phyloP scores from a whole-genome alignment of 53 echinoderm and acorn worm species.

The Antedon mediterranea region DNA sequence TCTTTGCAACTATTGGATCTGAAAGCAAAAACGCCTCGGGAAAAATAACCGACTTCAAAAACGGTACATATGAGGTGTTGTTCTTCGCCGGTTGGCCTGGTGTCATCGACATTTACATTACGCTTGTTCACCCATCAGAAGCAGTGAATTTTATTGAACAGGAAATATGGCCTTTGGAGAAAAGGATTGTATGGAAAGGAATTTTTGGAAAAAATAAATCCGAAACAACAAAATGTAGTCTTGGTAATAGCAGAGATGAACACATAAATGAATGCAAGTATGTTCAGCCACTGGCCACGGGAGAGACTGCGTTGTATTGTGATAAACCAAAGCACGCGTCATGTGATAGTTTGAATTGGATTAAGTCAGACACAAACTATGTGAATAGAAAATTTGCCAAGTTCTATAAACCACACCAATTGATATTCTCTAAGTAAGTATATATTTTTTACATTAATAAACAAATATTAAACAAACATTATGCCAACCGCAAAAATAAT shows the following conservation, averaged over 20 bases:
- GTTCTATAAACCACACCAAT: too few species aligned
- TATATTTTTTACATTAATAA: too few species aligned
- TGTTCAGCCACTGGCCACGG: slow-evolving; percentile 23
- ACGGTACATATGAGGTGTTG: too few species aligned
- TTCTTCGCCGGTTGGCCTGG: too few species aligned
- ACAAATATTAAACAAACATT: too few species aligned
- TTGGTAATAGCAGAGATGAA: slow-evolving; percentile 12
- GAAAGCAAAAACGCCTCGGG: slow-evolving; percentile 15
- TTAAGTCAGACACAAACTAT: too few species aligned
- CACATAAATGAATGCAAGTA: slow-evolving; percentile 25
- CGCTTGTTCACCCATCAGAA: too few species aligned
- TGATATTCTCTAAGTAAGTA: too few species aligned
- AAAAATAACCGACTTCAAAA: slow-evolving; percentile 25
- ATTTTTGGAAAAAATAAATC: background rate
- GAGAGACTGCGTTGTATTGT: slow-evolving; percentile 29
- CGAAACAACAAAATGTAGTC: background rate
- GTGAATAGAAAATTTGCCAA: too few species aligned
- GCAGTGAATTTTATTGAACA: too few species aligned
- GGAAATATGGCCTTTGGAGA: slow-evolving; percentile 12
- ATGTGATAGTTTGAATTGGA: slow-evolving; percentile 23
- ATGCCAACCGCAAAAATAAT: too few species aligned
- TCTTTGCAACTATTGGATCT: slow-evolving; percentile 12
- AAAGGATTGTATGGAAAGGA: slow-evolving; percentile 19
- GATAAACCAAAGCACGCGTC: slow-evolving; percentile 11
- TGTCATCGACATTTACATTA: slow-evolving; percentile 28